phyloP scores from a whole-genome alignment of 2,888 invertebrate genomes.

The Amphiduros pacificus region DNA sequence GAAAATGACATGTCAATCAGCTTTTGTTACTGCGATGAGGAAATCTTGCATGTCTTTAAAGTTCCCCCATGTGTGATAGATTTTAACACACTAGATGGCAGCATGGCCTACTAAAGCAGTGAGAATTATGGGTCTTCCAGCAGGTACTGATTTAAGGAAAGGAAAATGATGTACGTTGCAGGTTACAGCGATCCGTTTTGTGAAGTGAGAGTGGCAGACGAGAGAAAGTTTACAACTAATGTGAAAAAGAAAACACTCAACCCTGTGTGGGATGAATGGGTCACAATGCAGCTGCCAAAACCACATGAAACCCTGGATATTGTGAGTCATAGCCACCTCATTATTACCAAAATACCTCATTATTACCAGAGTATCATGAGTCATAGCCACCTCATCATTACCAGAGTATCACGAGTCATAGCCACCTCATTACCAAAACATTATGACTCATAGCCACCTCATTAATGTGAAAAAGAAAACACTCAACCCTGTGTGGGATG shows the following conservation, averaged over 20 bases:
- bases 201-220: slow-evolving; percentile 62
- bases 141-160: background rate
- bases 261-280: slow-evolving; percentile 65
- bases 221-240: slow-evolving; percentile 63
- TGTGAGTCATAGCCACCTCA: no score
- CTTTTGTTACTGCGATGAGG: no score
- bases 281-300: slow-evolving; percentile 62
- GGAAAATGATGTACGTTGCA: slow-evolving; percentile 26
- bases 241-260: slow-evolving; percentile 65
- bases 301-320: slow-evolving; percentile 61
- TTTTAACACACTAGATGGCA: background rate
- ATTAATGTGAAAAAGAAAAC: slow-evolving; percentile 67
- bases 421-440: no score
- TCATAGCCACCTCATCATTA: no score
- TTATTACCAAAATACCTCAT: no score
- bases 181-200: slow-evolving; percentile 66
- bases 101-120: background rate
- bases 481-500: slow-evolving; percentile 64
- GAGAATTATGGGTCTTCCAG: background rate
- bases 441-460: no score
- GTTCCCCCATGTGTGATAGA: no score
- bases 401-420: no score
- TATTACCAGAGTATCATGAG: no score
- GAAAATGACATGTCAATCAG: no score
- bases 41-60: no score